phyloP scores from a whole-genome alignment of 2,113 vertebrate species.

The Marmota flaviventris region DNA sequence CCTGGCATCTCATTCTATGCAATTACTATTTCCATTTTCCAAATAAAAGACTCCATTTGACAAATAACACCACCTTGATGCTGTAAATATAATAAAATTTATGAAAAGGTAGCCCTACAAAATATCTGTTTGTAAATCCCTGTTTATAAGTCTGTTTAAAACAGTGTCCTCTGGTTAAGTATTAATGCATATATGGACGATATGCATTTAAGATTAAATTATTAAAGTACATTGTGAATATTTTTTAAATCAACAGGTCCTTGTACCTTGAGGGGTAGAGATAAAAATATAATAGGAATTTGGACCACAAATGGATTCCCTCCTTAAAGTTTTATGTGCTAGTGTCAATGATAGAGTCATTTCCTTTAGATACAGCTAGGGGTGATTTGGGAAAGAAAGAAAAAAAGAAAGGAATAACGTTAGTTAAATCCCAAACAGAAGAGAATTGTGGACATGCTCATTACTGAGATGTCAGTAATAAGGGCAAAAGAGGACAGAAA shows the following conservation, averaged over 20 bases:
- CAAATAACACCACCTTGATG: background rate
- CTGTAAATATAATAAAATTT: background rate
- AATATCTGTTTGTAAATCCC: background rate
- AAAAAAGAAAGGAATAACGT: background rate
- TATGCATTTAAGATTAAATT: background rate
- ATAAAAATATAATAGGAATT: background rate
- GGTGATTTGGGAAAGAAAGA: background rate
- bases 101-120: slow-evolving; percentile 35
- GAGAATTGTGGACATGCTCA: background rate
- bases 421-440: background rate
- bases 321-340: background rate
- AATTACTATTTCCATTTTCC: slow-evolving; percentile 2
- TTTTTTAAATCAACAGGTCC: background rate
- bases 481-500: background rate
- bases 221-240: background rate
- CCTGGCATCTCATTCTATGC: background rate
- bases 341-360: background rate
- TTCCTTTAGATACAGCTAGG: background rate
- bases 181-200: background rate
- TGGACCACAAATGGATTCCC: background rate
- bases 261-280: background rate
- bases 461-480: slow-evolving; percentile 7
- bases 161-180: background rate
- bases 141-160: slow-evolving; percentile 27
- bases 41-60: background rate